Percentiles rank a stretch among this genome's conserved stretches.
phyloP scores from a whole-genome alignment of 2,113 vertebrate species.

The Eonycteris spelaea region DNA sequence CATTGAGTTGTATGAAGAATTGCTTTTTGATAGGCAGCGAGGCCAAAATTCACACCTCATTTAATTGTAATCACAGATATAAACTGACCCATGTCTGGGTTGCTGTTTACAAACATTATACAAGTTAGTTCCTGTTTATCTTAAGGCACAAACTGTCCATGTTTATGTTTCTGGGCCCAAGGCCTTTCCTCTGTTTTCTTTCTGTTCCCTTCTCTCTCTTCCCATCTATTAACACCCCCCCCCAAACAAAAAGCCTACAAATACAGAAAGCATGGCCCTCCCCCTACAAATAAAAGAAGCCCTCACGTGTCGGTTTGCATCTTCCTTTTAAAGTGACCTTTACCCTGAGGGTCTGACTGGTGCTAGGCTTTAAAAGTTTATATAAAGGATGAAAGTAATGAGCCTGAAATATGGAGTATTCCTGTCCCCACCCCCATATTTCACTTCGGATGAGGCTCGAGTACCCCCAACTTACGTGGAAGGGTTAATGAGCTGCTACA shows the following conservation, averaged over 20 bases:
- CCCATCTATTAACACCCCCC: neutral
- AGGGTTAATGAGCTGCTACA: constrained; percentile 44
- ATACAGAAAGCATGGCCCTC: neutral
- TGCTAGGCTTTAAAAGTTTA: neutral
- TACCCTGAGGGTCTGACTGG: neutral
- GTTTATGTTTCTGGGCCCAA: constrained; percentile 60
- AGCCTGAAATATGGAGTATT: neutral
- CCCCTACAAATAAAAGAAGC: neutral
- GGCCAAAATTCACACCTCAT: constrained; percentile 66
- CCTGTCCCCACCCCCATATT: neutral
- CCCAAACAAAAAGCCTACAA: neutral
- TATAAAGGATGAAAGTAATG: neutral
- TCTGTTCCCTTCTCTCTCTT: neutral
- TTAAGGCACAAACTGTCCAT: constrained; percentile 52
- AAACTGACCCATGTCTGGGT: constrained; percentile 2
- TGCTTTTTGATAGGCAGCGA: neutral
- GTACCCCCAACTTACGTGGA: neutral
- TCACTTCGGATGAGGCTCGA: constrained; percentile 4
- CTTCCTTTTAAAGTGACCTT: neutral
- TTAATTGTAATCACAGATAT: neutral
- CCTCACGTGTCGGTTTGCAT: neutral
- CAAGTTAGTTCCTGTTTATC: constrained; percentile 69
- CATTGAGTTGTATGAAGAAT: neutral
- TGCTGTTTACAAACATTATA: constrained; percentile 43
- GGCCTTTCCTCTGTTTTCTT: constrained; percentile 59